Evolutionary conservation across 2,797 vertebrate species (phyloP).

Genomic region (Manis javanica): DNA sequence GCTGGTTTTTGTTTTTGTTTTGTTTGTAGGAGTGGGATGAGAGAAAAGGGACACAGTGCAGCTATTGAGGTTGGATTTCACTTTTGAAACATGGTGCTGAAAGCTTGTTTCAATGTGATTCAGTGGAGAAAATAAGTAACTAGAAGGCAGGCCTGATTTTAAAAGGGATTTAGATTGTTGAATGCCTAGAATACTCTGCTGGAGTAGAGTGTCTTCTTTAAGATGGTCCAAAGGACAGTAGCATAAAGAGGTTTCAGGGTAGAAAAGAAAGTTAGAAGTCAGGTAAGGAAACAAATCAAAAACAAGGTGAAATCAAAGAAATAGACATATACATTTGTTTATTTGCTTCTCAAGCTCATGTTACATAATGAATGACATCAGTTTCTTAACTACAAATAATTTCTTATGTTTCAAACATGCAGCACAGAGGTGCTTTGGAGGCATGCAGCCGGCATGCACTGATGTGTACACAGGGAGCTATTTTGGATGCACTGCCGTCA

Average conservation of each 20-base stretch:
- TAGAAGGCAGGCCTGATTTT: background rate
- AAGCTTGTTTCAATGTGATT: background rate
- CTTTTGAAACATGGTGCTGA: background rate
- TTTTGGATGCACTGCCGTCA: background rate
- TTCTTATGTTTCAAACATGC: background rate
- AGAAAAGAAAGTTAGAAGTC: conserved; percentile 17
- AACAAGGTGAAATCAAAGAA: background rate
- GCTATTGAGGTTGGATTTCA: background rate
- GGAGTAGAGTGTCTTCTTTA: background rate
- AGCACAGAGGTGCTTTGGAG: background rate
- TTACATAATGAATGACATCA: background rate
- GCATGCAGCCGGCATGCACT: background rate
- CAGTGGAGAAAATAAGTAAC: background rate
- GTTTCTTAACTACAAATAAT: background rate
- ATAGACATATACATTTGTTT: background rate
- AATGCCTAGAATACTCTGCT: background rate
- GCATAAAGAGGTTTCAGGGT: background rate
- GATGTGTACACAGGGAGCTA: rapidly evolving
- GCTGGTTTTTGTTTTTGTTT: conserved; percentile 3
- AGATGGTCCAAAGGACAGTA: background rate
- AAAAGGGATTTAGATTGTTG: background rate
- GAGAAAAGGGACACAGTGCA: background rate
- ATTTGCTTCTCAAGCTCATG: background rate
- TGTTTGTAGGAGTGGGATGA: background rate
- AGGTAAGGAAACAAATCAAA: conserved; percentile 22